Conservation (phyloP, 1,140 invertebrate genomes). For the Apis dorsata region DNA sequence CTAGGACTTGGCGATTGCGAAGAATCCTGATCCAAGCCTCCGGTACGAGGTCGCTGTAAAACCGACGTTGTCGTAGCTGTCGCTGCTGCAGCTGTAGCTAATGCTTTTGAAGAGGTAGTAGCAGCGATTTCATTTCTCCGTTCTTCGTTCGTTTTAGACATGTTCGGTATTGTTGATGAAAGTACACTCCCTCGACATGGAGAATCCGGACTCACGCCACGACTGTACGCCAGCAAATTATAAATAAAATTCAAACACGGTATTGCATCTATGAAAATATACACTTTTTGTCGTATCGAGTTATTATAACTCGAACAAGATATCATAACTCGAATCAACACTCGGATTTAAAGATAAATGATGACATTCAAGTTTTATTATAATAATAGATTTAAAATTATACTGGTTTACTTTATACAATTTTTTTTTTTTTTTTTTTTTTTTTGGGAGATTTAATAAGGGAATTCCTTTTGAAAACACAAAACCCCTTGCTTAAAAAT, state of each 20-base stretch:
- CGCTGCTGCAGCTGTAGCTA: slow-evolving; percentile 60
- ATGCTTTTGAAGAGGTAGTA: slow-evolving; percentile 66
- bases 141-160: slow-evolving; percentile 65
- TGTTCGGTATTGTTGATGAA: slow-evolving; percentile 62
- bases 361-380: neutral
- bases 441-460: too few species aligned
- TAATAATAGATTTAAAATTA: neutral
- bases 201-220: slow-evolving; percentile 71
- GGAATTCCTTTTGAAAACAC: too few species aligned
- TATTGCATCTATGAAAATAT: slow-evolving; percentile 61
- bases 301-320: neutral
- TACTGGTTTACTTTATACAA: neutral
- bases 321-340: slow-evolving; percentile 6
- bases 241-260: slow-evolving; percentile 76
- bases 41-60: slow-evolving; percentile 75
- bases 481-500: too few species aligned
- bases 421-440: neutral
- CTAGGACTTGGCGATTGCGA: slow-evolving; percentile 80
- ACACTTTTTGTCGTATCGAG: neutral
- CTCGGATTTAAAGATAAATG: neutral
- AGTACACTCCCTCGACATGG: slow-evolving; percentile 67
- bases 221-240: slow-evolving; percentile 79
- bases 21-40: slow-evolving; percentile 71
- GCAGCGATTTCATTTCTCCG: slow-evolving; percentile 69
- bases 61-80: slow-evolving; percentile 58